Base-by-base conservation (phyloP, 2,888 invertebrate genomes). In the Lacanobia oleracea region DNA sequence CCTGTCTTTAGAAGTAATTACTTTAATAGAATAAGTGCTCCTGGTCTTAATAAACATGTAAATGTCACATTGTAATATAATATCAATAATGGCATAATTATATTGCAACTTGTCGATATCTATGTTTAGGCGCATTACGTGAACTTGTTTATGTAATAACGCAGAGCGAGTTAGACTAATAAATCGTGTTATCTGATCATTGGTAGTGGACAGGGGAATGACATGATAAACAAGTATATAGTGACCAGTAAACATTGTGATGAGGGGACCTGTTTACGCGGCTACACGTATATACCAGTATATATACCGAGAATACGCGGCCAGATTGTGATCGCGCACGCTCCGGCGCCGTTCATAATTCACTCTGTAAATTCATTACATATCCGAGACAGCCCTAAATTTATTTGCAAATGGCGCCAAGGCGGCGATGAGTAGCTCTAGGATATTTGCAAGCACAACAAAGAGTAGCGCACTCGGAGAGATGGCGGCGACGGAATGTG, bases 331-430 rank as follows among this genome's bases (percentile, higher is more conserved):
- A 94, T 94, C 94, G 92, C 91, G 93, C 92, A 90, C 91, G 90
- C 88, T 86, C 88, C 93, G 93, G 93, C 93, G 89, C 90, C 90
- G 88, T 90, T 91, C 93, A 94, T 94, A 94, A 93, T 91, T 94
- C 94, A 93, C 93, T 93, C 91, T 86, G 92, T 90, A 92, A 94
- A 94, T 95, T 95, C 93, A 94, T 93, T 93, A 93, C 92, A 94
- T 93, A 91, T 91, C 89, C 90, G 92, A 93, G 93, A 93, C 95
- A 93, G 93, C 92, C 94, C 94, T 93, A 94, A 94, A 95, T 95
- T 95, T 95, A 95, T 95, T 93, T 92, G 92, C 92, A 89, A 92
- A 91, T 91, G 95, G 95, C 95, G 95, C 95, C 95, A 92, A 90
- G 88, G 88, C 79, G 90, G 90, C 93, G 94, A 93, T 92, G 91